A percentile compares a stretch with the other conserved stretches of the same genome.
Evolutionary conservation across 2,113 vertebrate genomes (phyloP).

Genomic region (Pluvialis apricaria): DNA sequence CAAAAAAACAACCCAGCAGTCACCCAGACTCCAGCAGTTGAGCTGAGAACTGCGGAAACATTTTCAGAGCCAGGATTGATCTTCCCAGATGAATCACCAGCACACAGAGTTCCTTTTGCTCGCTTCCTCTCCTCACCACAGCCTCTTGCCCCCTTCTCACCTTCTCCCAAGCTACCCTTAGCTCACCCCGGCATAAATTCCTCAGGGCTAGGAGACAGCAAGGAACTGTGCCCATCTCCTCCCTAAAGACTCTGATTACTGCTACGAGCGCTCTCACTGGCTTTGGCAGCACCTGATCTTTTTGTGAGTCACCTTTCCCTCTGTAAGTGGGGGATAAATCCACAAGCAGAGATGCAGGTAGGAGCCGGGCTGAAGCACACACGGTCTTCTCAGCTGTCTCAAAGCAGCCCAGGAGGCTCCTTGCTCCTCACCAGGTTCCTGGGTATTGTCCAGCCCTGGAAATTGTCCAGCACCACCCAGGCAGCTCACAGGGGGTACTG

Average conservation of each 20-base stretch:
- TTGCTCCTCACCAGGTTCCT: neutral
- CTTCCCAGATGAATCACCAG: neutral
- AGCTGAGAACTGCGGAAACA: neutral
- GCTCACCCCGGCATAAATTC: neutral
- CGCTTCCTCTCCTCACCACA: rapidly evolving
- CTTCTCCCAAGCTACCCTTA: neutral
- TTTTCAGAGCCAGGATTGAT: neutral
- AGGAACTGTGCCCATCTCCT: neutral
- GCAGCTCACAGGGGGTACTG: neutral
- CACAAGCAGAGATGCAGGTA: neutral
- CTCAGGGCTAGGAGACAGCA: neutral
- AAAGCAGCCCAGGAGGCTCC: neutral
- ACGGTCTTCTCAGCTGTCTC: neutral
- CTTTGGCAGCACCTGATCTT: neutral
- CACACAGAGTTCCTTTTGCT: neutral
- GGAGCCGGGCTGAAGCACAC: neutral
- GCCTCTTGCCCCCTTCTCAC: neutral
- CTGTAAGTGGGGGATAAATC: neutral
- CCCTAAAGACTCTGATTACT: neutral
- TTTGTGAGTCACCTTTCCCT: neutral
- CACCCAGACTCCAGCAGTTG: neutral
- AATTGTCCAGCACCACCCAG: neutral
- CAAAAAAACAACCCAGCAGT: neutral
- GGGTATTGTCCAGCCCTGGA: neutral
- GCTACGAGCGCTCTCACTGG: rapidly evolving